Evolutionary conservation across 1,140 invertebrate genomes (phyloP).

Genomic region (Drosophila busckii): DNA sequence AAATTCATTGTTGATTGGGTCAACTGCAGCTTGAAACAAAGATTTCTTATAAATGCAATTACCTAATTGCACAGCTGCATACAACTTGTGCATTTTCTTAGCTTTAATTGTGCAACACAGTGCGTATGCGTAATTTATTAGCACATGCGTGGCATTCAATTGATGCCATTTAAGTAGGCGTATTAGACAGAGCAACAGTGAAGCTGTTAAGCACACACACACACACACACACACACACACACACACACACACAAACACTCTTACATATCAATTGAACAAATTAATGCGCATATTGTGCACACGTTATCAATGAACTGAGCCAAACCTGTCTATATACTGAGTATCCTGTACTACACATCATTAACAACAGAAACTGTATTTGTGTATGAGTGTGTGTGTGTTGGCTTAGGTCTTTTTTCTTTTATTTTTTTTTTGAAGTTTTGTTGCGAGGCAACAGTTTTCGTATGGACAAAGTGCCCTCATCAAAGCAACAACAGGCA

Average conservation of each 20-base stretch:
- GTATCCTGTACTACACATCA: too few relatives aligned
- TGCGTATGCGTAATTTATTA: conserved; percentile 63
- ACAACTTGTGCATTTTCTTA: conserved; percentile 55
- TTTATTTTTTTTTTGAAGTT: conserved; percentile 4
- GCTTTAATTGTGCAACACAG: conserved; percentile 37
- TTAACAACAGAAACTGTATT: conserved; percentile 10
- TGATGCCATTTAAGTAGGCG: conserved; percentile 26
- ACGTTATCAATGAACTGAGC: conserved; percentile 41
- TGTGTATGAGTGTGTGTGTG: too few relatives aligned
- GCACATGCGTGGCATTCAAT: conserved; percentile 40
- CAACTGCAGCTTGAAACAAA: conserved; percentile 2
- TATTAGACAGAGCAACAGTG: neutral
- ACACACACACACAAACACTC: too few relatives aligned
- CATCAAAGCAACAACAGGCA: conserved; percentile 71
- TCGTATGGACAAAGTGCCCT: conserved; percentile 64
- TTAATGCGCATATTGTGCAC: conserved; percentile 63
- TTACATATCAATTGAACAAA: conserved; percentile 67
- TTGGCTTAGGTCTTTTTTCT: too few relatives aligned
- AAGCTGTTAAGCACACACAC: conserved; percentile 41
- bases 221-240: too few relatives aligned
- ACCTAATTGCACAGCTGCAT: conserved; percentile 50
- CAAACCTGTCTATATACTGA: too few relatives aligned
- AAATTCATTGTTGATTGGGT: conserved; percentile 55
- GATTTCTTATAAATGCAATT: conserved; percentile 17
- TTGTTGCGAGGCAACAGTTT: conserved; percentile 8